Conservation (phyloP, 2,888 invertebrate genomes). For the Nymphalis c-album region DNA sequence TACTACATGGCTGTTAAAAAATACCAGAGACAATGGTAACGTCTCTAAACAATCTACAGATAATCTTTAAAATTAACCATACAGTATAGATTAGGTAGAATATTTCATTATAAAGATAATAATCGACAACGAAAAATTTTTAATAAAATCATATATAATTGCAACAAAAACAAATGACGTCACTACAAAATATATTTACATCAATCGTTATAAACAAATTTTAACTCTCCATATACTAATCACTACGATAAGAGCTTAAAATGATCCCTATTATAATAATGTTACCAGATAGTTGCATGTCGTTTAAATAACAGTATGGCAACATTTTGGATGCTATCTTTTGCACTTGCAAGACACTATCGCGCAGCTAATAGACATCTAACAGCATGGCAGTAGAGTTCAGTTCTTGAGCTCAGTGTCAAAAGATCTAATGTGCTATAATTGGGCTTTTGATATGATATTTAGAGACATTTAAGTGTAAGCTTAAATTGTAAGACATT, state of each 20-base stretch:
- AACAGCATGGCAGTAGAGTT: conserved; percentile 1
- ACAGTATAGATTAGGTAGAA: background rate
- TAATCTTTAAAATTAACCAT: conserved; percentile 7
- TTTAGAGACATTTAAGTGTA: background rate
- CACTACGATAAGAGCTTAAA: conserved; percentile 1
- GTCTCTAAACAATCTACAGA: conserved; percentile 8
- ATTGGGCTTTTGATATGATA: background rate
- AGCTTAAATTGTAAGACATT: too few species aligned
- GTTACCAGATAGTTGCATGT: background rate
- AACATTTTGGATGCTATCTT: background rate
- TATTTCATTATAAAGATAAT: conserved; percentile 16
- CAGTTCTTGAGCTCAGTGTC: background rate
- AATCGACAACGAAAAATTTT: conserved; percentile 38
- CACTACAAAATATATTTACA: conserved; percentile 42
- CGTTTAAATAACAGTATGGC: background rate
- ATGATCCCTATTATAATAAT: background rate
- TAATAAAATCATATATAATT: conserved; percentile 44
- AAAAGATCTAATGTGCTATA: background rate
- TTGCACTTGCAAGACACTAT: too few species aligned
- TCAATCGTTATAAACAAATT: conserved; percentile 36
- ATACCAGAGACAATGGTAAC: conserved; percentile 6
- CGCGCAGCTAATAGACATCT: background rate
- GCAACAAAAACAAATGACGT: conserved; percentile 48
- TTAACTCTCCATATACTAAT: conserved; percentile 18
- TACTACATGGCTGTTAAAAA: conserved; percentile 7